Base-by-base conservation (phyloP, 2,113 vertebrate species). In the Falcunculus frontatus region DNA sequence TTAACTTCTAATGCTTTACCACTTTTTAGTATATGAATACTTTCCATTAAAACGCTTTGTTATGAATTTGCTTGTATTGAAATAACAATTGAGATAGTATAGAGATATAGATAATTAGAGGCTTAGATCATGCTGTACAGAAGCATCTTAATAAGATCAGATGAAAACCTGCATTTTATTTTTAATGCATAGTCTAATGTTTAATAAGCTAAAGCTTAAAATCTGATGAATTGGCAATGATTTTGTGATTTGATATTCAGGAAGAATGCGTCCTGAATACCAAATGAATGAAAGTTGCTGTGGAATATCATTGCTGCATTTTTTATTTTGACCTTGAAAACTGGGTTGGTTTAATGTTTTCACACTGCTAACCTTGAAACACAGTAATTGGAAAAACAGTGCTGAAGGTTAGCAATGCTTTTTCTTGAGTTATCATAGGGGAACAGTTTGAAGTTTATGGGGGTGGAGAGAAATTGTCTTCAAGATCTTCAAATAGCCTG, bases 201-300 rank as follows among this genome's bases (percentile, higher is more conserved):
- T 95, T 92, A 91, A 91, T 94, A 65, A 94, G 81, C 37, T 90
- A 47, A 74, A 93, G 62, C 83, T 82, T 94, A 79, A 95, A 93
- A 96, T 94, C 90, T 91, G 92, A 93, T 93, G 80, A 93, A 93
- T 90, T 92, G 23, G 83, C 95, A 95, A 47, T 57, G 92, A 95
- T 94, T 95, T 89, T 84, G 37, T 82, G 86, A 89, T 89, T 87
- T 94, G 92, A 90, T 95, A 90, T 69, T 93, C 86, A 89, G 88
- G 90, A 75, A 92, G 62, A 68, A 75, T 82, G 86, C 0, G 1
- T 73, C 52, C 57, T 90, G 83, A 88, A 96, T 94, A 91, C 44
- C 39, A 93, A 94, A 81, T 74, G n/a, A 75, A 49, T 79, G 37
- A 64, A 94, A 94, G 60, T 82, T 89, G 35, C 57, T 75, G 63